Percentiles rank a stretch among this genome's conserved stretches.
Evolutionary conservation across 2,113 vertebrate species (phyloP).

Genomic region (Macroglossus sobrinus): DNA sequence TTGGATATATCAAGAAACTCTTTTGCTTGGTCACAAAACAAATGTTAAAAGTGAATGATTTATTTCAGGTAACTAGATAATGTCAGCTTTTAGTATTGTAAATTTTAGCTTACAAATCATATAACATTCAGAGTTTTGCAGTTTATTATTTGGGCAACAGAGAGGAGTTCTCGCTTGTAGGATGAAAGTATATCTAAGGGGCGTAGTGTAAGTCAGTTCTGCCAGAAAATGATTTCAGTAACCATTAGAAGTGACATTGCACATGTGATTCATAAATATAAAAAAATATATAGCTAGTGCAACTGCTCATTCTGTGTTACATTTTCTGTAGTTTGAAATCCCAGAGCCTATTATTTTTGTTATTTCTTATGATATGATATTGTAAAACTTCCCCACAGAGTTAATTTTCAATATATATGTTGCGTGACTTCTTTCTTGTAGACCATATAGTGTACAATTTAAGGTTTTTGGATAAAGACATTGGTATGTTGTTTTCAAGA

Average conservation of each 20-base stretch:
- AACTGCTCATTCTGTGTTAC: neutral
- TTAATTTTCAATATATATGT: neutral
- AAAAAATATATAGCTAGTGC: neutral
- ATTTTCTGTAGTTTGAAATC: neutral
- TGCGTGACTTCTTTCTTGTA: neutral
- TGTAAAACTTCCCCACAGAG: neutral
- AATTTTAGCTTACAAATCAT: neutral
- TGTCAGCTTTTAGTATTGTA: neutral
- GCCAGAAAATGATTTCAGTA: neutral
- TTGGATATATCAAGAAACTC: neutral
- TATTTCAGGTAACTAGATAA: neutral
- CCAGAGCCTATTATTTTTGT: neutral
- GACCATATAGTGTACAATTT: neutral
- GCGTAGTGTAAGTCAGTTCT: neutral
- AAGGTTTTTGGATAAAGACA: neutral
- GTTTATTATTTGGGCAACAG: neutral
- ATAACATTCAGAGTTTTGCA: neutral
- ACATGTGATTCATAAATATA: neutral
- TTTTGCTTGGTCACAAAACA: neutral
- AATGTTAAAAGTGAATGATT: neutral
- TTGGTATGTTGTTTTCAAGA: neutral
- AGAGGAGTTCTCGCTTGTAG: neutral
- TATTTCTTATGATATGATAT: neutral
- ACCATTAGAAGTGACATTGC: neutral
- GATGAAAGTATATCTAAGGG: neutral